phyloP scores from a whole-genome alignment of 1,140 invertebrate species.

The Drosophila varians region DNA sequence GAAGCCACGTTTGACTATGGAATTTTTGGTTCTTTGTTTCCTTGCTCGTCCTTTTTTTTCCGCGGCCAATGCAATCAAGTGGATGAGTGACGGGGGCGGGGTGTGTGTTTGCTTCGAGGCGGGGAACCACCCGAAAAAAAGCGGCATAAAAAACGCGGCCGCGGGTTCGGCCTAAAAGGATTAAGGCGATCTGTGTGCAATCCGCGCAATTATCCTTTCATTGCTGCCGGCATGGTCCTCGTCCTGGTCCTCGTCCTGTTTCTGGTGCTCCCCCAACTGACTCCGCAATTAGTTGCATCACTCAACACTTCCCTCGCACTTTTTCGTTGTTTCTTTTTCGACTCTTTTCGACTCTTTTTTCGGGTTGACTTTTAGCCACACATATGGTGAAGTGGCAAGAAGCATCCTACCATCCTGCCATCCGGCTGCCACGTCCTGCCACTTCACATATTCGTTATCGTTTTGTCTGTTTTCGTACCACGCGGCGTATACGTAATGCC shows the following conservation, averaged over 20 bases:
- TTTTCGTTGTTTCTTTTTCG: conserved; percentile 33
- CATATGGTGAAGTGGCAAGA: conserved; percentile 41
- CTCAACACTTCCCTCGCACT: conserved; percentile 62
- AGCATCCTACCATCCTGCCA: conserved; percentile 22
- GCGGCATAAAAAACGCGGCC: not conserved
- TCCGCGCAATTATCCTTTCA: conserved; percentile 81
- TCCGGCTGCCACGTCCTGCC: conserved; percentile 23
- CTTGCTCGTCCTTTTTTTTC: conserved; percentile 1
- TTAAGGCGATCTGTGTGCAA: conserved; percentile 81
- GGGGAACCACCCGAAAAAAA: conserved; percentile 34
- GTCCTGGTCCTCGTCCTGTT: not conserved
- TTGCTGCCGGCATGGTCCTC: conserved; percentile 39
- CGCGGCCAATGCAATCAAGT: conserved; percentile 72
- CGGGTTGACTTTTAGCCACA: conserved; percentile 78
- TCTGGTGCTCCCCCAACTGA: conserved; percentile 14
- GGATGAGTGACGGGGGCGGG: conserved; percentile 55
- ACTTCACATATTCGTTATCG: conserved; percentile 45
- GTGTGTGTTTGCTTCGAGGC: conserved; percentile 44
- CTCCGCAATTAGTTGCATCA: conserved; percentile 80
- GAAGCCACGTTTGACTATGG: conserved; percentile 43
- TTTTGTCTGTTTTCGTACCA: conserved; percentile 46
- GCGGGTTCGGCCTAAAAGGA: conserved; percentile 66
- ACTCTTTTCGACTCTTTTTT: conserved; percentile 46
- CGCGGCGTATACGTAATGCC: conserved; percentile 73
- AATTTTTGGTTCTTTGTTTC: conserved; percentile 34